Base-by-base conservation (phyloP, 2,888 invertebrate species). In the Nephrotoma flavescens region DNA sequence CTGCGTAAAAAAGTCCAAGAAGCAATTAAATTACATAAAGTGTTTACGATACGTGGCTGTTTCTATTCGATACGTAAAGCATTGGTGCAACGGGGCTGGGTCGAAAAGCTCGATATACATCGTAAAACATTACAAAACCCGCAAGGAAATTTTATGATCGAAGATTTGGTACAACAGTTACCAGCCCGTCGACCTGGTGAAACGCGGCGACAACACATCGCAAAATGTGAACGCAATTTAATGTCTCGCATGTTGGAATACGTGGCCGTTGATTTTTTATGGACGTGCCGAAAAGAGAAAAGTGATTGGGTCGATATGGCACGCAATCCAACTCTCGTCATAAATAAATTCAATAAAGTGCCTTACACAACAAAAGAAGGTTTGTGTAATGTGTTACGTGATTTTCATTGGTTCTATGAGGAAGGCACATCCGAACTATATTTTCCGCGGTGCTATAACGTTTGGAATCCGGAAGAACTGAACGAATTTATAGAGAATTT, bases 351-450 rank as follows among this genome's bases (percentile, higher is more conserved):
- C 91, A 95, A 95, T 88, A 94, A 96, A 89, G 97, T 97, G 0
- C 94, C 96, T 86, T 98, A 98, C 90, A 98, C 98, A 0, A 97
- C 98, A 0, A 98, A 98, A 93, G 97, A 97, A 91, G 97, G 97
- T 2, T 91, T 97, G 45, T 96, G 96, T 88, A 92, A 94, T 41
- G 95, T 95, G 87, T 91, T 97, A 57, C 95, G 95, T 86, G 96
- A 97, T 90, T 95, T 96, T 92, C 95, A 97, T 90, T 97, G 97
- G 96, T 95, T 95, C 90, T 95, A 95, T 86, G 96, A 97, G 89
- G 95, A 95, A 7, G 96, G 96, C 7, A 94, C 96, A 44, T 95
- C 97, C 0, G 93, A 95, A 88, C 95, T 96, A 6, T 95, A 95
- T 88, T 98, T 97, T 90, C 98, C 98, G 0, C 94, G 98, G 45